Evolutionary conservation across 1,140 invertebrate genomes (phyloP).

Genomic region (Drosophila prosaltans): DNA sequence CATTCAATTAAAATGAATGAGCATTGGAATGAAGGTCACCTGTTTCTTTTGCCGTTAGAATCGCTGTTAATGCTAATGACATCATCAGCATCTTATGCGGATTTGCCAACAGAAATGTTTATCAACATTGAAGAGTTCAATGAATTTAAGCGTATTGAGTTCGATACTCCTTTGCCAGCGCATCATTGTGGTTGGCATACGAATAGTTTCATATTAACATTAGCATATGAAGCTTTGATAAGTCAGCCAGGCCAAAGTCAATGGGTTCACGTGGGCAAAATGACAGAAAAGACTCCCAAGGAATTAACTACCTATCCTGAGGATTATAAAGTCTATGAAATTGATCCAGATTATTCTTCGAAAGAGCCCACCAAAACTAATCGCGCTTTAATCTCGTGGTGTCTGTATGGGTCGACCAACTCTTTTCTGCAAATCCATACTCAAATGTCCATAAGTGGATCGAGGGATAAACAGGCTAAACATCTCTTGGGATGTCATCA

Average conservation of each 20-base stretch:
- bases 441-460: constrained; percentile 1
- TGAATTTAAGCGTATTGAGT: constrained; percentile 49
- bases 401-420: neutral
- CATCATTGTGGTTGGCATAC: constrained; percentile 69
- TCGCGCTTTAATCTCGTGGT: constrained; percentile 38
- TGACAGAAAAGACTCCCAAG: neutral
- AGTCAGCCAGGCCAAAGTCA: constrained; percentile 29
- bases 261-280: constrained; percentile 39
- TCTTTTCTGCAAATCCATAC: constrained; percentile 38
- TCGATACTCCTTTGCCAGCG: constrained; percentile 57
- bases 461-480: constrained; percentile 8
- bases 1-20: neutral
- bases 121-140: constrained; percentile 36
- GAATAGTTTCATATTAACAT: constrained; percentile 38
- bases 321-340: constrained; percentile 31
- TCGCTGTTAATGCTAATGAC: constrained; percentile 63
- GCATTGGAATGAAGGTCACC: constrained; percentile 12
- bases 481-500: constrained; percentile 49
- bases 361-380: constrained; percentile 25
- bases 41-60: constrained; percentile 59
- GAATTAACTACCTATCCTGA: neutral
- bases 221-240: constrained; percentile 43
- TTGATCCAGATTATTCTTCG: constrained; percentile 18
- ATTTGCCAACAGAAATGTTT: constrained; percentile 64
- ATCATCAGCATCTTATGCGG: constrained; percentile 47